Conservation (phyloP, 2,113 vertebrate species). For the Apistogramma diplotaenia region DNA sequence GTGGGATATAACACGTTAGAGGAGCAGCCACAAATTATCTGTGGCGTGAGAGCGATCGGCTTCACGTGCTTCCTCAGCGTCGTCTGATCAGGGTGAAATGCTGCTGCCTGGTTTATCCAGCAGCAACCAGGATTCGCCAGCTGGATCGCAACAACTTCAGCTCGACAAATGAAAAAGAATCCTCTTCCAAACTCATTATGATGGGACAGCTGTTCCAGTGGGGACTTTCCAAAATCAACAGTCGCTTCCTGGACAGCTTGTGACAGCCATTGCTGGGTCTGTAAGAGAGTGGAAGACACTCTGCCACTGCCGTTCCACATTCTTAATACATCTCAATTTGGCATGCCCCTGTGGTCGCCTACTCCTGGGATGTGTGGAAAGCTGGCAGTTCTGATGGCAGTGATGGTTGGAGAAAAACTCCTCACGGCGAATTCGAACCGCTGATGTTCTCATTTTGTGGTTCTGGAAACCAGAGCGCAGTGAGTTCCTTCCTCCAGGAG, state of each 20-base stretch:
- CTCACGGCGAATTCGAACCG: slow-evolving; percentile 11
- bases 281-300: not conserved
- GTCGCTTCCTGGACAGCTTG: slow-evolving; percentile 39
- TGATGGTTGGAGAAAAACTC: not conserved
- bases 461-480: not conserved
- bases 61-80: not conserved
- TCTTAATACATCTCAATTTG: slow-evolving; percentile 36
- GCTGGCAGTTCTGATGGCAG: not conserved
- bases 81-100: not conserved
- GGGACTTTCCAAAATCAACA: slow-evolving; percentile 58
- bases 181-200: slow-evolving; percentile 65
- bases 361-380: not conserved
- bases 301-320: not conserved
- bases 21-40: not conserved
- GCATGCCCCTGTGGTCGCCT: not conserved
- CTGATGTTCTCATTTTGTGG: slow-evolving; percentile 6
- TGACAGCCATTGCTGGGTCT: slow-evolving; percentile 22
- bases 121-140: slow-evolving; percentile 7
- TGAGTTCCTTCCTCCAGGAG: slow-evolving; percentile 7
- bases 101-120: not conserved
- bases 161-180: slow-evolving; percentile 29
- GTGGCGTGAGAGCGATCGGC: not conserved
- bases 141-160: slow-evolving; percentile 44
- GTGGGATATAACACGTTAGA: not conserved
- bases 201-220: slow-evolving; percentile 63